Evolutionary conservation across 2,113 vertebrate species (phyloP).

Genomic region (Chlorocebus sabaeus): DNA sequence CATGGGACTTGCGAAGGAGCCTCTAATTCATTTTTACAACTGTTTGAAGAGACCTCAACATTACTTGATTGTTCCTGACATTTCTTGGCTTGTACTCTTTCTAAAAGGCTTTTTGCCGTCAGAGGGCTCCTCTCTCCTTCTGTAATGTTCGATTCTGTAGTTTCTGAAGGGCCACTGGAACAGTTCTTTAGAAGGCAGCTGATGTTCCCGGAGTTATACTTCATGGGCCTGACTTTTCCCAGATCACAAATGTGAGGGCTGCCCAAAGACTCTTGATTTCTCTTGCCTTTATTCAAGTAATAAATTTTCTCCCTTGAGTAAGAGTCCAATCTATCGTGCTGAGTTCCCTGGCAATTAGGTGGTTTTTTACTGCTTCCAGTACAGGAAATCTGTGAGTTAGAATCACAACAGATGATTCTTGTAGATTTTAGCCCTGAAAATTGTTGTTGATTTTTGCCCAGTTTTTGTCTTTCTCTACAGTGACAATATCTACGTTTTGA

Average conservation of each 20-base stretch:
- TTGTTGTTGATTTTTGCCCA: constrained; percentile 55
- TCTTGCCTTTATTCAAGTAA: constrained; percentile 63
- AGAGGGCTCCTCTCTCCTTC: constrained; percentile 69
- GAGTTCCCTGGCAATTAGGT: constrained; percentile 56
- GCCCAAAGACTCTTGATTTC: constrained; percentile 28
- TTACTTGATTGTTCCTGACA: constrained; percentile 52
- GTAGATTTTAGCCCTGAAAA: constrained; percentile 34
- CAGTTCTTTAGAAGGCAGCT: constrained; percentile 50
- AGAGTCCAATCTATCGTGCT: constrained; percentile 40
- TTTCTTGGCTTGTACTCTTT: constrained; percentile 81
- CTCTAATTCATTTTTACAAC: constrained; percentile 65
- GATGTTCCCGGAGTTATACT: neutral
- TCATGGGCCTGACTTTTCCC: constrained; percentile 53
- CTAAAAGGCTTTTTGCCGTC: constrained; percentile 80
- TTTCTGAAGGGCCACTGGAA: constrained; percentile 60
- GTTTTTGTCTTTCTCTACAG: constrained; percentile 81
- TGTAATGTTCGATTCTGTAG: neutral
- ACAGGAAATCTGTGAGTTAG: constrained; percentile 62
- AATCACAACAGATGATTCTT: constrained; percentile 48
- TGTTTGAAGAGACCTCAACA: constrained; percentile 63
- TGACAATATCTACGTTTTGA: constrained; percentile 81
- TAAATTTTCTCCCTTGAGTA: constrained; percentile 68
- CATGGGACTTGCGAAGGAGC: constrained; percentile 61
- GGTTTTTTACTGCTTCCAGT: constrained; percentile 66
- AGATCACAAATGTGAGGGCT: neutral